These are phyloP conservation scores for Mantis religiosa DNA, from an alignment of 2,888 invertebrate species.

Conservation along the genomic window DNA sequence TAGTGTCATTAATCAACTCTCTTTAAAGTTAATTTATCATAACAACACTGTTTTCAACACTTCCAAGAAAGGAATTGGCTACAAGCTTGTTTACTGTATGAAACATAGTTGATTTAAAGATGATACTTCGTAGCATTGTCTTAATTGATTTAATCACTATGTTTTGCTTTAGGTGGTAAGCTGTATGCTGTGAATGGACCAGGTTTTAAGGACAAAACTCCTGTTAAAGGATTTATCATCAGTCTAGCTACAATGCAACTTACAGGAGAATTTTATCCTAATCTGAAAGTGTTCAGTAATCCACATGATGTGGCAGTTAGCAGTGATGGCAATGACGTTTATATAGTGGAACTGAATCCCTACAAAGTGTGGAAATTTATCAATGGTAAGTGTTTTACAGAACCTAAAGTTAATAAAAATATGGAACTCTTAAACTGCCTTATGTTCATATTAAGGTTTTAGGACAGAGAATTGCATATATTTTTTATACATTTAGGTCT, in stretches of 20 bases:
- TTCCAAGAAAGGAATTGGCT: no score
- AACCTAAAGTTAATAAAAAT: not conserved
- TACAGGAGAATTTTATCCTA: constrained; percentile 59
- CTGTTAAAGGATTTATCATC: constrained; percentile 65
- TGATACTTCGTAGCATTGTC: no score
- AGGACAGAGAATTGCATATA: no score
- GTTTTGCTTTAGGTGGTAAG: constrained; percentile 53
- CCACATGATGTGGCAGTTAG: constrained; percentile 81
- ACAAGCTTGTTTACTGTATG: no score
- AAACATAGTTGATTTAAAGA: no score
- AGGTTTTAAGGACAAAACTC: constrained; percentile 42
- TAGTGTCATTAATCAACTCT: no score
- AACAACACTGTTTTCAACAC: no score
- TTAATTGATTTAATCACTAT: no score
- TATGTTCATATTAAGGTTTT: no score
- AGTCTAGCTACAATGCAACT: constrained; percentile 58
- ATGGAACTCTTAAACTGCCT: not conserved
- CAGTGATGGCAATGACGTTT: constrained; percentile 62
- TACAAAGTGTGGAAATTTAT: constrained; percentile 59
- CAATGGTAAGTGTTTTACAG: constrained; percentile 21
- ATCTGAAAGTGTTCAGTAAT: constrained; percentile 53
- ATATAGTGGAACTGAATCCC: constrained; percentile 73
- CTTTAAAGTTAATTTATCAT: no score
- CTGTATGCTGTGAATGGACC: constrained; percentile 75
- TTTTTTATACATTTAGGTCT: no score